Base-by-base conservation (phyloP, 2,797 vertebrate genomes). In the Channallabes apus region DNA sequence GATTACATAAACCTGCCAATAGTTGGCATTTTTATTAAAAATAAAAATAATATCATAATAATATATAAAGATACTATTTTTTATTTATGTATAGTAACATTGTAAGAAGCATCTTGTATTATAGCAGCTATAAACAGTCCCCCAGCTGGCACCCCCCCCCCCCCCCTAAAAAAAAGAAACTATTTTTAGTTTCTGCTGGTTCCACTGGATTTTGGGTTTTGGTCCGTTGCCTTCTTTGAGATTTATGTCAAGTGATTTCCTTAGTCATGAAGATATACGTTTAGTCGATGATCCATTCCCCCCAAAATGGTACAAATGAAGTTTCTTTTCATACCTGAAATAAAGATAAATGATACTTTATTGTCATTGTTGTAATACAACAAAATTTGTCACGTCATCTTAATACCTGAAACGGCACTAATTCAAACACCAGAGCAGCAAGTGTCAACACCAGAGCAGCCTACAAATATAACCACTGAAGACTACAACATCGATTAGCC, bases 301-400 rank as follows among this genome's bases (percentile, higher is more conserved):
- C 58, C 32, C 27, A 12, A 5, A 56, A 1, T 56, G 73, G 29
- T 61, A 58, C 20, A 59, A 20, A 61, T 64, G 24, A 64, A 46
- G 24, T 7, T 64, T 61, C 8, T 61, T 62, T 77, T 35, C 54
- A 58, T 56, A 15, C 35, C 35, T 35, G 35, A 35, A 35, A 27
- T 11, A 27, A 65, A 62, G 65, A 80, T 8, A 65, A 65, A 80
- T 65, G 17, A 65, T 51, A 80, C 38, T 51, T 80, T 61, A 80
- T 2, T 41, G 77, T 56, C 27, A 77, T 61, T 29, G 35, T n/a
- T 59, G 29, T 65, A 80, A 80, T 35, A 35, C 35, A 35, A 35
- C 35, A 35, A 35, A 35, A 35, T 35, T 35, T 35, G 35, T 35
- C 35, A 35, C 35, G 35, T 35, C 35, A 35, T 32, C 32, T 32